These are phyloP conservation scores for Pipistrellus pygmaeus DNA, from an alignment of 2,797 vertebrate genomes.

Conservation along the genomic window DNA sequence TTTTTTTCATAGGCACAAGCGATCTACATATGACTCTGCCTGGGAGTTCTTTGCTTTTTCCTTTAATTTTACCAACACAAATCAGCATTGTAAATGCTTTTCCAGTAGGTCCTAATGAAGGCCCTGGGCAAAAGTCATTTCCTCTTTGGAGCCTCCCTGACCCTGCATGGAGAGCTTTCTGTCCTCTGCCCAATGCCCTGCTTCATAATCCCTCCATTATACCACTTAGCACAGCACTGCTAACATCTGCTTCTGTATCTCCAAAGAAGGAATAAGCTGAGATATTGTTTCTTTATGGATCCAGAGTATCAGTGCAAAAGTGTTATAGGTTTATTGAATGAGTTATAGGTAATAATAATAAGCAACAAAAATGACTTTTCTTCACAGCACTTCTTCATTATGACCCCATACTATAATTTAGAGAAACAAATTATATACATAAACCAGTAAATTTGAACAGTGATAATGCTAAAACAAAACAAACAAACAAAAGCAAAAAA, in stretches of 20 bases:
- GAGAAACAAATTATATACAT: neutral
- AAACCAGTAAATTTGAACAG: neutral
- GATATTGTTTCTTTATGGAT: neutral
- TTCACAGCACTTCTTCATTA: neutral
- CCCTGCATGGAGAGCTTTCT: neutral
- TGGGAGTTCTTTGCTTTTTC: neutral
- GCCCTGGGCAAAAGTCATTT: slow-evolving; percentile 31
- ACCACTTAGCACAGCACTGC: neutral
- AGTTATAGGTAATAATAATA: neutral
- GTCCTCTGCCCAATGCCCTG: neutral
- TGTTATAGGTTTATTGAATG: neutral
- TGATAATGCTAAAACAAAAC: neutral
- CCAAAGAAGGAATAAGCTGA: neutral
- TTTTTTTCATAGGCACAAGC: slow-evolving; percentile 4
- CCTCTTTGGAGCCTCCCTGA: neutral
- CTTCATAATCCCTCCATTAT: neutral
- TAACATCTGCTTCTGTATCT: neutral
- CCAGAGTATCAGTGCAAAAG: neutral
- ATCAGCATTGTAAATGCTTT: slow-evolving; percentile 42
- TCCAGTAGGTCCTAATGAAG: neutral
- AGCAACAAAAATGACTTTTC: neutral
- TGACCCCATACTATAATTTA: neutral
- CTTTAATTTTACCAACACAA: slow-evolving; percentile 32
- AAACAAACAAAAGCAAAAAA: no score
- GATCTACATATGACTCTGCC: slow-evolving; percentile 36